These are phyloP conservation scores for Baryphthengus martii DNA, from an alignment of 2,113 vertebrate species.

Conservation along the genomic window DNA sequence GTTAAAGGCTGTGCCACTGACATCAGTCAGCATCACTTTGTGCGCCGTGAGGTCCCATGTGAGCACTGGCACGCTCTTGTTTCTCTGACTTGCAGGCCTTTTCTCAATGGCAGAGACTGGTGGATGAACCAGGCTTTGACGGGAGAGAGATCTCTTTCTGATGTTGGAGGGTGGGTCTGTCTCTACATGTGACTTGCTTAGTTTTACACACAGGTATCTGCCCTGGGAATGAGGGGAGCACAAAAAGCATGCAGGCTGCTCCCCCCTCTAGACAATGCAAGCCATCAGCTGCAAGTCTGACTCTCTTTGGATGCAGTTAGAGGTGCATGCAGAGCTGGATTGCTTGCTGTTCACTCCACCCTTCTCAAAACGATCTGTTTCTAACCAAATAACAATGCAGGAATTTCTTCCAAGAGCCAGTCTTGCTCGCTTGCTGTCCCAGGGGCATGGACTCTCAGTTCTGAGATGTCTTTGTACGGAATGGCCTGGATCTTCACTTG, in stretches of 20 bases:
- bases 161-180: not conserved
- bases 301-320: not conserved
- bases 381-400: not conserved
- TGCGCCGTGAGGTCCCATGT: not conserved
- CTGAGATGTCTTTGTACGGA: not conserved
- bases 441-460: not conserved
- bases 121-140: not conserved
- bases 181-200: not conserved
- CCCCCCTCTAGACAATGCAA: not conserved
- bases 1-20: not conserved
- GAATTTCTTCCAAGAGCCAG: not conserved
- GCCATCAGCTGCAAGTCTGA: not conserved
- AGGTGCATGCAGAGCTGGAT: not conserved
- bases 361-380: not conserved
- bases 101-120: not conserved
- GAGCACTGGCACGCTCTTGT: not conserved
- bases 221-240: not conserved
- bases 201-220: rapidly evolving
- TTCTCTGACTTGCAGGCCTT: not conserved
- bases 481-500: not conserved
- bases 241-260: not conserved
- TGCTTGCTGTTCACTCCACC: not conserved
- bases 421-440: not conserved
- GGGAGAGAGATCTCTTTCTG: not conserved
- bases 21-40: rapidly evolving